Evolutionary conservation across 2,888 invertebrate species (phyloP).

Genomic region (Aspidapion aeneum): DNA sequence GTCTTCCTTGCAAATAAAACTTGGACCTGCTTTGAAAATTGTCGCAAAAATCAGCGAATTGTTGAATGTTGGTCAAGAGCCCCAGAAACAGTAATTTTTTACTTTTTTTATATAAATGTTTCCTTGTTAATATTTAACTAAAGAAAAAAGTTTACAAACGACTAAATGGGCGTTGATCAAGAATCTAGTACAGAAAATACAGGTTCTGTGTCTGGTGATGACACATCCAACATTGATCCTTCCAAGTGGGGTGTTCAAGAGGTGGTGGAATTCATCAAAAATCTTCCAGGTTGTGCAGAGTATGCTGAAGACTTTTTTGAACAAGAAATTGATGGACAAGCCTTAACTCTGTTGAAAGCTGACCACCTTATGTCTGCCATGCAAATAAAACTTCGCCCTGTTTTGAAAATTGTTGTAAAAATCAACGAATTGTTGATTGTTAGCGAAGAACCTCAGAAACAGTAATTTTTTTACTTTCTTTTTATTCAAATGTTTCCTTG

Average conservation of each 20-base stretch:
- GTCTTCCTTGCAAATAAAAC: constrained; percentile 91
- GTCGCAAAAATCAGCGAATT: constrained; percentile 88
- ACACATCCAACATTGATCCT: constrained; percentile 56
- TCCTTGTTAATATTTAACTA: no score
- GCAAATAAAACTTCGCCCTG: no score
- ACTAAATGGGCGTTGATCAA: constrained; percentile 45
- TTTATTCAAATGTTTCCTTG: no score
- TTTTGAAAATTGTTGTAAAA: constrained; percentile 90
- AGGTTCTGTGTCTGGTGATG: constrained; percentile 46
- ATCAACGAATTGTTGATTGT: constrained; percentile 75
- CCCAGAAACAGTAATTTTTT: constrained; percentile 37
- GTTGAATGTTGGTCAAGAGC: constrained; percentile 58
- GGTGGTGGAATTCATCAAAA: constrained; percentile 85
- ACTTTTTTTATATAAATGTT: no score
- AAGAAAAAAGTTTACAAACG: constrained; percentile 43
- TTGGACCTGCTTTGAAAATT: constrained; percentile 94
- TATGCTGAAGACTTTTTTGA: constrained; percentile 93
- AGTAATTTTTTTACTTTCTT: constrained; percentile 66
- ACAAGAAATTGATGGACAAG: constrained; percentile 96
- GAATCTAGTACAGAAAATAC: constrained; percentile 50
- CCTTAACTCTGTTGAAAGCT: constrained; percentile 84
- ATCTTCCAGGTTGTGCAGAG: constrained; percentile 84
- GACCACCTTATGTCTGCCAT: constrained; percentile 94
- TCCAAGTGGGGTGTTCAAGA: constrained; percentile 71
- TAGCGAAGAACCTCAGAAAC: constrained; percentile 52